Evolutionary conservation across 1,140 invertebrate species (phyloP).

Genomic region (Pseudomyrmex pallidus): DNA sequence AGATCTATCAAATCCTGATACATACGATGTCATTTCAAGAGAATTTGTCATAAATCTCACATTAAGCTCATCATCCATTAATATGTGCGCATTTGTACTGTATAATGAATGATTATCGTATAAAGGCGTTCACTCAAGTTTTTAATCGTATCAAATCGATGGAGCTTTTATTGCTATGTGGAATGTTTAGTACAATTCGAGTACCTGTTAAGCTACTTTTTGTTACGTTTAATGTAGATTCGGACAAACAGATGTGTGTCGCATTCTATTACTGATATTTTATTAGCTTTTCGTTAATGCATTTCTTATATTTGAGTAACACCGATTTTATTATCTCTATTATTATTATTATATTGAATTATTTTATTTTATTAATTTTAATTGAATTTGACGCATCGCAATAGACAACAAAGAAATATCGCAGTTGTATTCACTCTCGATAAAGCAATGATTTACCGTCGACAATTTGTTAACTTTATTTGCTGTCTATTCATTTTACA

Average conservation of each 20-base stretch:
- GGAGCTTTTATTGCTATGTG: background rate
- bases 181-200: background rate
- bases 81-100: background rate
- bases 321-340: constrained; percentile 18
- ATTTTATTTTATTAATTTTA: background rate
- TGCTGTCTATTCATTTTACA: background rate
- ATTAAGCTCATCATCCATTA: constrained; percentile 45
- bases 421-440: background rate
- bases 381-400: background rate
- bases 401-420: background rate
- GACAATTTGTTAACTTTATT: constrained; percentile 38
- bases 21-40: constrained; percentile 53
- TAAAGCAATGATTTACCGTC: background rate
- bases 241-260: background rate
- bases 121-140: constrained; percentile 27
- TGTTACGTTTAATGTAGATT: constrained; percentile 39
- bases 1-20: background rate
- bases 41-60: constrained; percentile 65
- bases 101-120: constrained; percentile 21
- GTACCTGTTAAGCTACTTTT: constrained; percentile 42
- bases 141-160: constrained; percentile 58
- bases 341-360: constrained; percentile 23
- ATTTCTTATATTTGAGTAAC: constrained; percentile 39
- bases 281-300: constrained; percentile 40
- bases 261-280: constrained; percentile 5